phyloP scores from a whole-genome alignment of 23 tunicate species.

The Styela clava region DNA sequence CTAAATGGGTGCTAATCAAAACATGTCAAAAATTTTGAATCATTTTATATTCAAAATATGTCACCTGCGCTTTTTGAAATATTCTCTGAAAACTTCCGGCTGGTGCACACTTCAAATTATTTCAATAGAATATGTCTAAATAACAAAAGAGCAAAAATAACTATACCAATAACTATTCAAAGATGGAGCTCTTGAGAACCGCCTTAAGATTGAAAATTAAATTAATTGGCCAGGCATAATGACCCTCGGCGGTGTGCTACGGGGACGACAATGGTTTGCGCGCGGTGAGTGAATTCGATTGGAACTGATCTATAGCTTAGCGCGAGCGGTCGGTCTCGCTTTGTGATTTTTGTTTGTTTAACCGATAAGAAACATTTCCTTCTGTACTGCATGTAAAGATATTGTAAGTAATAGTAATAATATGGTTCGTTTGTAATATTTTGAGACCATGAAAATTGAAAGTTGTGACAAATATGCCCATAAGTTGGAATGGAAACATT shows the following conservation, averaged over 20 bases:
- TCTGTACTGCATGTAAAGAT: too few species aligned
- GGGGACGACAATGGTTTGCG: not conserved
- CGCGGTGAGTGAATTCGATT: not conserved
- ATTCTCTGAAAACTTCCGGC: not conserved
- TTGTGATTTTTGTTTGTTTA: not conserved
- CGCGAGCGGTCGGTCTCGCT: not conserved
- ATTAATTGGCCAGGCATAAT: not conserved
- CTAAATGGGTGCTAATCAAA: too few species aligned
- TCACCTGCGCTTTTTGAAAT: not conserved
- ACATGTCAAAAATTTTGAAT: too few species aligned
- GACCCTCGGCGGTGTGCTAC: slow-evolving; percentile 2
- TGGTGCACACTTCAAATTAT: not conserved
- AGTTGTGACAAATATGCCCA: too few species aligned
- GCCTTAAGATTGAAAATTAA: not conserved
- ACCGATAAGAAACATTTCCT: not conserved
- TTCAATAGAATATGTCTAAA: not conserved
- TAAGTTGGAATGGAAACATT: too few species aligned
- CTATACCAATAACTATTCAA: too few species aligned
- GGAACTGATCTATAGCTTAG: slow-evolving; percentile 5
- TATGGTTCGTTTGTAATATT: too few species aligned
- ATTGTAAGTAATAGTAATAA: too few species aligned
- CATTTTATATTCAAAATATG: too few species aligned
- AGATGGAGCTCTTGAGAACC: not conserved
- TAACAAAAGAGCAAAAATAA: not conserved
- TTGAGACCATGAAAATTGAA: too few species aligned